Evolutionary conservation across 2,888 invertebrate species (phyloP).

Genomic region (Conomelus anceps): DNA sequence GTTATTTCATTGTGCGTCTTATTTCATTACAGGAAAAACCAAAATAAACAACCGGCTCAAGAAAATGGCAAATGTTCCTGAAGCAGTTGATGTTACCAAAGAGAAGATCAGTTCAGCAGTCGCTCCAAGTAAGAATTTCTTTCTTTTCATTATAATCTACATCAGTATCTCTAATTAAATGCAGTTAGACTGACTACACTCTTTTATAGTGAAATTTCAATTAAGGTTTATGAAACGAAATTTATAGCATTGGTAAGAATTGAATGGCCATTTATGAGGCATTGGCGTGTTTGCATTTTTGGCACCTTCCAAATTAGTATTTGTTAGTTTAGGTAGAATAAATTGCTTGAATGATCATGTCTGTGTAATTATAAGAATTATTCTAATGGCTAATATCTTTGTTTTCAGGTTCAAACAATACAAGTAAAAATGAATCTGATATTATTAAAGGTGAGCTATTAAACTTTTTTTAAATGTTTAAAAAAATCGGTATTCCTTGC

Average conservation of each 20-base stretch:
- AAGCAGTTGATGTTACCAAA: constrained; percentile 27
- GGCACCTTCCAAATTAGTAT: too few relatives aligned
- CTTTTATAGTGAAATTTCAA: too few relatives aligned
- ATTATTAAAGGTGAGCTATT: neutral
- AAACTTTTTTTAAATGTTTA: neutral
- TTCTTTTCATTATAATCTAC: neutral
- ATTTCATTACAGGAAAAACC: constrained; percentile 34
- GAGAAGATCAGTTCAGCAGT: neutral
- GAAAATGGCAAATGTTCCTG: constrained; percentile 28
- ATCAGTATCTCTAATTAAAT: neutral
- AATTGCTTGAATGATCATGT: neutral
- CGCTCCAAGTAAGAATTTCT: neutral
- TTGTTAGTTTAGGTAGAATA: too few relatives aligned
- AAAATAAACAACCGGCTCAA: constrained; percentile 32
- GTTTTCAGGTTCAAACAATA: neutral
- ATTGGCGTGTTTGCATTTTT: too few relatives aligned
- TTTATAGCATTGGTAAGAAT: too few relatives aligned
- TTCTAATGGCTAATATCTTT: too few relatives aligned
- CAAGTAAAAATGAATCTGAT: neutral
- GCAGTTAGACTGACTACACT: too few relatives aligned
- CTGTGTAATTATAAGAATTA: neutral
- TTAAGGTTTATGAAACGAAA: too few relatives aligned
- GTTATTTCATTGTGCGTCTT: too few relatives aligned
- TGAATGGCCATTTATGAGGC: too few relatives aligned
- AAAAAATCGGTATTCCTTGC: neutral